These are phyloP conservation scores for Alosa sapidissima DNA, from an alignment of 2,797 vertebrate genomes.

Conservation along the genomic window DNA sequence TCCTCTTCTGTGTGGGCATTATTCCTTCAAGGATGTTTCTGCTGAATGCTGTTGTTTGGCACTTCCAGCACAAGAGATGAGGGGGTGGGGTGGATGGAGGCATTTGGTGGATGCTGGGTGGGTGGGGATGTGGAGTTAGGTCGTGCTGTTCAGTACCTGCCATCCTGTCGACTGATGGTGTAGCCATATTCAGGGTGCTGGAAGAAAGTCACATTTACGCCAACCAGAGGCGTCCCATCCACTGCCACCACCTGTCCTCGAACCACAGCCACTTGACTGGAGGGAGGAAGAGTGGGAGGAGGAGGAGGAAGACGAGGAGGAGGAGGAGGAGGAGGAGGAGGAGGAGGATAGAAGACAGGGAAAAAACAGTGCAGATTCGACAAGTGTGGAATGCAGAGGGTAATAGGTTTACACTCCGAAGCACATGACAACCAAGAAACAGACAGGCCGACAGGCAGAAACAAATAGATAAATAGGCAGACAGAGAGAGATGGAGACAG, in stretches of 20 bases:
- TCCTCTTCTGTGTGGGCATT: background rate
- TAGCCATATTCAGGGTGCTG: slow-evolving; percentile 91
- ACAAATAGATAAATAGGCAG: background rate
- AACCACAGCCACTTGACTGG: slow-evolving; percentile 87
- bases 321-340: background rate
- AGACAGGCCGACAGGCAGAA: background rate
- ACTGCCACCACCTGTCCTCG: slow-evolving; percentile 86
- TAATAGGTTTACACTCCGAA: slow-evolving; percentile 6
- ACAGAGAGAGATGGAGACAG: background rate
- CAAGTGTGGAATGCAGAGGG: background rate
- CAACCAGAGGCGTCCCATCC: slow-evolving; percentile 90
- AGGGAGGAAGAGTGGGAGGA: background rate
- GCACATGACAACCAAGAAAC: background rate
- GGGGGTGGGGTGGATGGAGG: background rate
- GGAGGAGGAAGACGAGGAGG: background rate
- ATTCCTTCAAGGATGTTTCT: background rate
- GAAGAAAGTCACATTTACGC: slow-evolving; percentile 94
- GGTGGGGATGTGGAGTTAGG: background rate
- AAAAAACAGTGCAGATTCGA: background rate
- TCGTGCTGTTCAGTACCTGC: slow-evolving; percentile 75
- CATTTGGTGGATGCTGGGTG: background rate
- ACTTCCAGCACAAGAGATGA: background rate
- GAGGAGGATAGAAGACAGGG: background rate
- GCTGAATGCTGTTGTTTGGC: background rate
- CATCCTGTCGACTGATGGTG: slow-evolving; percentile 93